These are phyloP conservation scores for Drosophila kurseongensis DNA, from an alignment of 1,140 invertebrate genomes.

Conservation along the genomic window DNA sequence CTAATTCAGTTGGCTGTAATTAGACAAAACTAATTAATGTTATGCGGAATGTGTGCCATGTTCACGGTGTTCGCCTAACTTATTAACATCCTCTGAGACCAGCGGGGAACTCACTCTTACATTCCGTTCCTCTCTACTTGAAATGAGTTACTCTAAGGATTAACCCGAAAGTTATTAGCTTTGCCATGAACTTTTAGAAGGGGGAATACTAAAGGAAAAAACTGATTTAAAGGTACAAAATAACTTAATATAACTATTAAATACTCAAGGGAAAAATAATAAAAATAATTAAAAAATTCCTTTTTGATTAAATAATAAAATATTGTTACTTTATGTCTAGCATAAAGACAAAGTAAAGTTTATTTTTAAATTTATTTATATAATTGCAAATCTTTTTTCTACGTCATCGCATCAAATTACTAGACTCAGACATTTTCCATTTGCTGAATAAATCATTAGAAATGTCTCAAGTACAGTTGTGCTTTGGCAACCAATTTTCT, in stretches of 20 bases:
- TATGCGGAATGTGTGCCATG: conserved; percentile 55
- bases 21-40: conserved; percentile 75
- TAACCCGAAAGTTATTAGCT: conserved; percentile 43
- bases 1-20: conserved; percentile 49
- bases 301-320: neutral
- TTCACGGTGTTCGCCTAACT: conserved; percentile 44
- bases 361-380: neutral
- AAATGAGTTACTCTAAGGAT: conserved; percentile 13
- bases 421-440: conserved; percentile 11
- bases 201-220: neutral
- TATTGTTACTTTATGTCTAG: no score
- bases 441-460: conserved; percentile 20
- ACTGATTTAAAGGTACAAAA: no score
- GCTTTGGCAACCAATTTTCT: conserved; percentile 7
- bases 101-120: conserved; percentile 10
- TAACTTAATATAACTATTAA: no score
- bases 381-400: neutral
- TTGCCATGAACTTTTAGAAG: conserved; percentile 2
- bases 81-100: conserved; percentile 45
- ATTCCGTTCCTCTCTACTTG: neutral
- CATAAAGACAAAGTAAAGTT: neutral
- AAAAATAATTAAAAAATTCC: no score
- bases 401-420: neutral
- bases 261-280: no score
- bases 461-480: conserved; percentile 47